Evolutionary conservation across 2,797 vertebrate species (phyloP).

Genomic region (Peromyscus melanophrys): DNA sequence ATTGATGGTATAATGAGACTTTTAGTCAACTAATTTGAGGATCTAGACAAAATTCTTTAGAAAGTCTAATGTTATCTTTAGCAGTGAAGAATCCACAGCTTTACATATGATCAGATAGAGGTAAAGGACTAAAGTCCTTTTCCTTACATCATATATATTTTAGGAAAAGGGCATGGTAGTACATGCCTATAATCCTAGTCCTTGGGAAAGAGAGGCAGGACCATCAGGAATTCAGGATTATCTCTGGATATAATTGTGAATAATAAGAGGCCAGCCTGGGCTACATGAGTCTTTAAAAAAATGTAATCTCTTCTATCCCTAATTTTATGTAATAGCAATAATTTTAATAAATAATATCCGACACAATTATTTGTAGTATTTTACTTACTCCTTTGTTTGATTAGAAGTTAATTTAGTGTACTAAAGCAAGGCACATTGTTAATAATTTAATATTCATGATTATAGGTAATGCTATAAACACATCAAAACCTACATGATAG

Average conservation of each 20-base stretch:
- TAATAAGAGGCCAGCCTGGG: not conserved
- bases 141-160: not conserved
- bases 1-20: not conserved
- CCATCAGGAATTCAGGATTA: not conserved
- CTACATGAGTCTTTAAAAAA: not conserved
- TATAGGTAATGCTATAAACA: conserved; percentile 43
- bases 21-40: conserved; percentile 2
- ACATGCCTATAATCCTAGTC: not conserved
- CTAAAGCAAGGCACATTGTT: conserved; percentile 24
- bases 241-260: not conserved
- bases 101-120: not conserved
- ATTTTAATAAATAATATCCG: conserved; percentile 46
- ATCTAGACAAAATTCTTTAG: not conserved
- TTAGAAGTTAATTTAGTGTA: conserved; percentile 48
- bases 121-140: not conserved
- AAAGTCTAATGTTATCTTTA: not conserved
- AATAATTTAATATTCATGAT: conserved; percentile 56
- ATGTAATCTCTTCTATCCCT: not conserved
- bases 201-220: not conserved
- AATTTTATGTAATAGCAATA: not conserved
- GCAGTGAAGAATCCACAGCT: not conserved
- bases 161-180: conserved; percentile 31
- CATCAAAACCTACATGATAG: not conserved
- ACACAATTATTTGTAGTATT: conserved; percentile 18
- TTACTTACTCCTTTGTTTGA: not conserved